These are phyloP conservation scores for Aphelenchoides fujianensis DNA, from an alignment of 1,140 invertebrate species.

Conservation along the genomic window DNA sequence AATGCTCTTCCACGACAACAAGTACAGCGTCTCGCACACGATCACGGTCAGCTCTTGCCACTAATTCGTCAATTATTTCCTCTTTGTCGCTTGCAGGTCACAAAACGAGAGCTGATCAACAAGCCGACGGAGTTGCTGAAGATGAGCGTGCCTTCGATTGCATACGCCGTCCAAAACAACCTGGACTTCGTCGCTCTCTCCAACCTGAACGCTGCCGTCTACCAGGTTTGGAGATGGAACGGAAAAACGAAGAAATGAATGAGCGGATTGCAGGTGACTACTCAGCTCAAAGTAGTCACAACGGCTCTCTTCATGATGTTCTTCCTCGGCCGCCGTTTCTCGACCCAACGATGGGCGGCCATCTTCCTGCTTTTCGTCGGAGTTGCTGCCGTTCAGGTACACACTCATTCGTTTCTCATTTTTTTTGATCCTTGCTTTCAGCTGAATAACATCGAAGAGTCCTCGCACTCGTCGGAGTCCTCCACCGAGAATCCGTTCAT, in stretches of 20 bases:
- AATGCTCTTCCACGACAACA: conserved; percentile 38
- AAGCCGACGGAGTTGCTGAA: conserved; percentile 55
- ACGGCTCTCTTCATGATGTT: conserved; percentile 61
- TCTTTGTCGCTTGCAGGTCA: conserved; percentile 35
- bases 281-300: conserved; percentile 59
- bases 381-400: conserved; percentile 59
- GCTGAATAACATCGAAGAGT: conserved; percentile 47
- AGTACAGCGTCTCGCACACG: conserved; percentile 2
- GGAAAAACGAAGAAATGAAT: neutral
- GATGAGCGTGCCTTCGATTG: conserved; percentile 60
- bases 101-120: conserved; percentile 51
- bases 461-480: neutral
- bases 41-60: conserved; percentile 20
- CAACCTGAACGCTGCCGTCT: conserved; percentile 60
- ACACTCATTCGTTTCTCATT: neutral
- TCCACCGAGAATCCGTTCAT: conserved; percentile 48
- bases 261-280: conserved; percentile 49
- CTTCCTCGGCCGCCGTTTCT: conserved; percentile 58
- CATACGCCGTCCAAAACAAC: conserved; percentile 61
- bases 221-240: too few species aligned
- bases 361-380: conserved; percentile 58
- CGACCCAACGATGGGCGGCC: conserved; percentile 51
- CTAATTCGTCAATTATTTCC: neutral
- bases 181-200: conserved; percentile 60
- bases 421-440: conserved; percentile 40